Conservation (phyloP, 2,797 vertebrate genomes). For the Chromis chromis region DNA sequence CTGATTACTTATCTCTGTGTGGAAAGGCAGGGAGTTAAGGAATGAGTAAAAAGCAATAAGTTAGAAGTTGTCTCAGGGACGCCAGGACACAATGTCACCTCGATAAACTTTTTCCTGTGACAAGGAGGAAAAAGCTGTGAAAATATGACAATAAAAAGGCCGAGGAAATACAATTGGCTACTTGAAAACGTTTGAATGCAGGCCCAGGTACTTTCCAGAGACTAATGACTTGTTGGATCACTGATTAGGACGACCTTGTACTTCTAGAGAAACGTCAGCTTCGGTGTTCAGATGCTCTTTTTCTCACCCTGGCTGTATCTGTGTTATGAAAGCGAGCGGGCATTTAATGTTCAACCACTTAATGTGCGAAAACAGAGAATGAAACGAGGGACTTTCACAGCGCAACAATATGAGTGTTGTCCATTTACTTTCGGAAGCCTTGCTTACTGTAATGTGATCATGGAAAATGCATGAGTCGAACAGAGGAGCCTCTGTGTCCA, state of each 20-base stretch:
- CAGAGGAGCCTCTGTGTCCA: conserved; percentile 71
- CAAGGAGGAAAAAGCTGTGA: conserved; percentile 17
- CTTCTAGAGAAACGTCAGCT: conserved; percentile 1
- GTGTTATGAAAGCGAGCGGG: not conserved
- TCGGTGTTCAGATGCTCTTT: conserved; percentile 33
- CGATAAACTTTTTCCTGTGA: not conserved
- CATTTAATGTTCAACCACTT: conserved; percentile 33
- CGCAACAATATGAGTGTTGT: conserved; percentile 62
- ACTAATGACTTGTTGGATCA: conserved; percentile 6
- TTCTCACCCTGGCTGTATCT: conserved; percentile 36
- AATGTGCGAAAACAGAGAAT: conserved; percentile 38
- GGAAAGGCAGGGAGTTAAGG: not conserved
- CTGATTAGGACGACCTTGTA: conserved; percentile 47
- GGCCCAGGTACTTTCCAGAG: not conserved
- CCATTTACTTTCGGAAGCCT: conserved; percentile 39
- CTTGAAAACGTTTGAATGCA: not conserved
- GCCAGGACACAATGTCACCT: no score
- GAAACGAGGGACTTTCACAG: conserved; percentile 29
- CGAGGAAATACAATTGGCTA: not conserved
- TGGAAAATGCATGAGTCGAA: conserved; percentile 66
- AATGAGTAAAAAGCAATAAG: not conserved
- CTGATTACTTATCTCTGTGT: not conserved
- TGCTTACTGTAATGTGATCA: conserved; percentile 67
- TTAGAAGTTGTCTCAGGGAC: not conserved
- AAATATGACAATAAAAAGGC: not conserved